Evolutionary conservation across 2,888 invertebrate genomes (phyloP).

Genomic region (Ashinkailepas kermadecensis): DNA sequence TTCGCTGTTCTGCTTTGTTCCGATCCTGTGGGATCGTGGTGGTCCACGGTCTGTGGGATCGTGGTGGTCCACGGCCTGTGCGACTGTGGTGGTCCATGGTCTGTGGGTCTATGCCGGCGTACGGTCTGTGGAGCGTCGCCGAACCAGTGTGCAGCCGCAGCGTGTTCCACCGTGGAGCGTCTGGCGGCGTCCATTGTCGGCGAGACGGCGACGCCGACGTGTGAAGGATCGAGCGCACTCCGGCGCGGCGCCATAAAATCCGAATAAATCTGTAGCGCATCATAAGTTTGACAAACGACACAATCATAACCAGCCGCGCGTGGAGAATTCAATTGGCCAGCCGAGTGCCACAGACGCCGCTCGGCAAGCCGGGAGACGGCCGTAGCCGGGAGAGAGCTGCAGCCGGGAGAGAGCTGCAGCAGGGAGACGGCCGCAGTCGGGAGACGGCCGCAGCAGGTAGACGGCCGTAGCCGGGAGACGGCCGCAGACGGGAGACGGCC

Average conservation of each 20-base stretch:
- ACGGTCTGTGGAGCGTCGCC: background rate
- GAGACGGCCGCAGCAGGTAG: too few relatives aligned
- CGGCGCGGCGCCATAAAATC: conserved; percentile 16
- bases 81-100: background rate
- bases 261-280: conserved; percentile 14
- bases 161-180: background rate
- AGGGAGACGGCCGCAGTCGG: too few relatives aligned
- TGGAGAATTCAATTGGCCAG: conserved; percentile 6
- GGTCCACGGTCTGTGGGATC: background rate
- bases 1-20: too few relatives aligned
- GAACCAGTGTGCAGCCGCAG: background rate
- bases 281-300: conserved; percentile 21
- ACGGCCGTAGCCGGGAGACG: too few relatives aligned
- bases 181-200: background rate
- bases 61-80: background rate
- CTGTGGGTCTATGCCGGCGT: background rate
- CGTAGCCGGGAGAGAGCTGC: too few relatives aligned
- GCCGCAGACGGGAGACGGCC: too few relatives aligned
- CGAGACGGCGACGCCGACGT: background rate
- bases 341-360: background rate
- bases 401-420: too few relatives aligned
- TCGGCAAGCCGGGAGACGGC: too few relatives aligned
- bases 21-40: background rate
- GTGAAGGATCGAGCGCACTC: conserved; percentile 3
- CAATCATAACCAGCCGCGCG: background rate